These are phyloP conservation scores for Nestor notabilis DNA, from an alignment of 2,113 vertebrate genomes.

Conservation along the genomic window DNA sequence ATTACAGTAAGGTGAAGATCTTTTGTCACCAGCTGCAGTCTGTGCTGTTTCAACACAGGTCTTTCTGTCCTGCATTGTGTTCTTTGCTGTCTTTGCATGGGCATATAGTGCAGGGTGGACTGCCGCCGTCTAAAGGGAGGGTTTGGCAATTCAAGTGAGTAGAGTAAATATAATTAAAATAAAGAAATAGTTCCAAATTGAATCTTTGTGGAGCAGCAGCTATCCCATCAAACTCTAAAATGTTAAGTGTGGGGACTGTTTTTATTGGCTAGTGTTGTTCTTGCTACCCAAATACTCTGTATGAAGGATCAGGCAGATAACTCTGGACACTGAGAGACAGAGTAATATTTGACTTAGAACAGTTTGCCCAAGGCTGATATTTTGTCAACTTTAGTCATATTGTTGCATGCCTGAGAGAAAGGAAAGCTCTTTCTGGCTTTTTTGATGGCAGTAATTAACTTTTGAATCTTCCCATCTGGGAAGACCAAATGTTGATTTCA, in stretches of 20 bases:
- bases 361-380: neutral
- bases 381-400: neutral
- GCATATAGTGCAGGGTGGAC: neutral
- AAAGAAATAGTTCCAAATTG: neutral
- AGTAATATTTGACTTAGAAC: neutral
- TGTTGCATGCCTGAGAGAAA: neutral
- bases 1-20: neutral
- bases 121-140: neutral
- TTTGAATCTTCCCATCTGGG: neutral
- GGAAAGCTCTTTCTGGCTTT: neutral
- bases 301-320: neutral
- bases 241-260: accelerated
- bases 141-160: neutral
- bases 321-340: neutral
- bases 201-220: neutral
- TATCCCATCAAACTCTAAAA: neutral
- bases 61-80: neutral
- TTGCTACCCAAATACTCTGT: neutral
- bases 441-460: neutral
- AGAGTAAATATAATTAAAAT: neutral
- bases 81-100: neutral
- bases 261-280: neutral
- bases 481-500: neutral
- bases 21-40: neutral
- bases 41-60: neutral